Percentiles rank a stretch among this genome's conserved stretches.
Conservation (phyloP, 2,888 invertebrate species). For the Scaptodrosophila latifasciaeformis region DNA sequence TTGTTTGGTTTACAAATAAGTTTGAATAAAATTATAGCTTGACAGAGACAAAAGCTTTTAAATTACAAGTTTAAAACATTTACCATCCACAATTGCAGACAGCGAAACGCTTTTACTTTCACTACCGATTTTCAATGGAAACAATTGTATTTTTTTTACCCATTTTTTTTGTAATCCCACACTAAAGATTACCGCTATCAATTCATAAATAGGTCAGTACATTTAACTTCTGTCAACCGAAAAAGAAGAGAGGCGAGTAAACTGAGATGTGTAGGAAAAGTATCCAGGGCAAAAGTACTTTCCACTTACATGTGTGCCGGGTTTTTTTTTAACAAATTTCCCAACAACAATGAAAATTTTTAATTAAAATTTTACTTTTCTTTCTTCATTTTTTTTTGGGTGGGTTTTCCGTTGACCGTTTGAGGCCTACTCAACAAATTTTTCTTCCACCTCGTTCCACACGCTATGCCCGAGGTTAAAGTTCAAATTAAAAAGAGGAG, state of each 20-base stretch:
- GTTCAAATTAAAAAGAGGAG: slow-evolving; percentile 38
- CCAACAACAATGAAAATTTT: slow-evolving; percentile 5
- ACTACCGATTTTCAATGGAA: too few relatives aligned
- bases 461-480: slow-evolving; percentile 45
- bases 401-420: slow-evolving; percentile 15
- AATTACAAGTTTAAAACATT: too few relatives aligned
- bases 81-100: too few relatives aligned
- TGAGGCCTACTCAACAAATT: slow-evolving; percentile 48
- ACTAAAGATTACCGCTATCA: too few relatives aligned
- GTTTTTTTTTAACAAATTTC: slow-evolving; percentile 8
- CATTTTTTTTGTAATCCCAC: too few relatives aligned
- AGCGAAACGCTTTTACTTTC: too few relatives aligned
- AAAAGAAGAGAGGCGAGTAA: neutral
- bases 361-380: slow-evolving; percentile 50
- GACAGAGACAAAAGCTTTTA: too few relatives aligned
- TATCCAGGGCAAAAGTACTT: slow-evolving; percentile 14
- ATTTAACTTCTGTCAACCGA: slow-evolving; percentile 9
- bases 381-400: slow-evolving; percentile 29
- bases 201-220: slow-evolving; percentile 19
- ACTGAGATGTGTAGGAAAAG: too few relatives aligned
- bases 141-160: too few relatives aligned
- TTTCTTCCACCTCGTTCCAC: slow-evolving; percentile 44
- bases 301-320: slow-evolving; percentile 31
- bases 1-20: too few relatives aligned
- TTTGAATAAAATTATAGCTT: too few relatives aligned